These are phyloP conservation scores for Trachelipus rathkii DNA, from an alignment of 1,140 invertebrate species.

Conservation along the genomic window DNA sequence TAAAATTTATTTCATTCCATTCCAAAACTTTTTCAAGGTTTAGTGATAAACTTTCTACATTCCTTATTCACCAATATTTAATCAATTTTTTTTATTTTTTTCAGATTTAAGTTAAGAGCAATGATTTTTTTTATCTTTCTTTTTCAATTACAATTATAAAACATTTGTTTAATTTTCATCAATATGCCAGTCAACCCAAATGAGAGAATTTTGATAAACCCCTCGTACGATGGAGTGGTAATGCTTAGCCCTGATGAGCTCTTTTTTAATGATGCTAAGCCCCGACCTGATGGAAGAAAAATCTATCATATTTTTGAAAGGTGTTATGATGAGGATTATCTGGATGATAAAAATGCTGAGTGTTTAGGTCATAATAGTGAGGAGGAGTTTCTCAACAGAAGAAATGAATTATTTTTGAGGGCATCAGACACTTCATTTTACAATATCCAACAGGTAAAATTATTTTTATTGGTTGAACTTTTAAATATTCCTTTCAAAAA, in stretches of 20 bases:
- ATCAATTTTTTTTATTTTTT: too few relatives aligned
- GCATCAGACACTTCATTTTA: constrained; percentile 37
- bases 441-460: constrained; percentile 33
- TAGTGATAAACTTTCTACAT: too few relatives aligned
- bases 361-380: neutral
- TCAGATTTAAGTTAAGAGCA: too few relatives aligned
- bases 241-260: constrained; percentile 38
- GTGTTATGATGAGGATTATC: constrained; percentile 19
- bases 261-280: constrained; percentile 37
- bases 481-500: too few relatives aligned
- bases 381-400: constrained; percentile 31
- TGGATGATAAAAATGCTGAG: constrained; percentile 24
- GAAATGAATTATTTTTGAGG: constrained; percentile 33
- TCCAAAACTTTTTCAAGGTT: too few relatives aligned
- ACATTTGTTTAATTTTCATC: too few relatives aligned
- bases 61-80: too few relatives aligned
- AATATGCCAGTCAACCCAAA: too few relatives aligned
- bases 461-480: too few relatives aligned
- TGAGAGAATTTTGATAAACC: constrained; percentile 22
- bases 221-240: constrained; percentile 39
- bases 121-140: too few relatives aligned
- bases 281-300: constrained; percentile 36
- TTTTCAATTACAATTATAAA: too few relatives aligned
- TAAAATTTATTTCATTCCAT: too few relatives aligned
- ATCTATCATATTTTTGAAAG: constrained; percentile 38